Evolutionary conservation across 2,113 vertebrate genomes (phyloP), one percentile per base, ranked within the genome.

Genomic region (Apteryx owenii): DNA sequence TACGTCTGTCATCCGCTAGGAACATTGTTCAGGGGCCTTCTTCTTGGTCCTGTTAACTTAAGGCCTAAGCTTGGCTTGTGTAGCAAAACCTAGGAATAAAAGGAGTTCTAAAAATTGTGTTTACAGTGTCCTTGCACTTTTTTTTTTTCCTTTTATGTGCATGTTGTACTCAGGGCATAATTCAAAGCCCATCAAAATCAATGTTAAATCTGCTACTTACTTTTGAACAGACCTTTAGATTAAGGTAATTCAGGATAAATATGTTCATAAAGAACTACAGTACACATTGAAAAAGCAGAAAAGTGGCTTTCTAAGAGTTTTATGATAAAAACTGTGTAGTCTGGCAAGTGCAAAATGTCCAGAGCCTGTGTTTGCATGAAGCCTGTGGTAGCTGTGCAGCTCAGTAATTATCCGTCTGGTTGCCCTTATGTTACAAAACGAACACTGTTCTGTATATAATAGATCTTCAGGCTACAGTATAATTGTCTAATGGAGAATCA

Each of bases 321-420:
- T 48, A 17, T 38, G 88, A 22, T 22, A 21, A 83, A 88, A 76
- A 80, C 68, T 58, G 54, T 92, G 48, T 72, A 40, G 50, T 8
- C 62, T 94, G 89, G 68, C 26, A 17, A 94, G 77, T 53, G 62
- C 38, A n/a, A 62, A 58, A 60, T 25, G 61, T 95, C 89, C 95
- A 73, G 83, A 81, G 88, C 66, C 50, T 8, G 60, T 73, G 81
- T 91, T 94, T 96, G 60, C 81, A 72, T 51, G 21, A 42, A 90
- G 68, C 91, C 89, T 89, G 88, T 10, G 11, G 76, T 85, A 61
- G 38, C 75, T 85, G 56, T 51, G 79, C 79, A 84, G 91, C 83
- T 94, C 84, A 13, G 70, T 92, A 95, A 95, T 97, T 89, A 69
- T 83, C 89, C 42, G 15, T 9, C 76, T 86, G 81, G 81, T 90